Conservation (phyloP, 2,113 vertebrate species). For the Chloropsis hardwickii region DNA sequence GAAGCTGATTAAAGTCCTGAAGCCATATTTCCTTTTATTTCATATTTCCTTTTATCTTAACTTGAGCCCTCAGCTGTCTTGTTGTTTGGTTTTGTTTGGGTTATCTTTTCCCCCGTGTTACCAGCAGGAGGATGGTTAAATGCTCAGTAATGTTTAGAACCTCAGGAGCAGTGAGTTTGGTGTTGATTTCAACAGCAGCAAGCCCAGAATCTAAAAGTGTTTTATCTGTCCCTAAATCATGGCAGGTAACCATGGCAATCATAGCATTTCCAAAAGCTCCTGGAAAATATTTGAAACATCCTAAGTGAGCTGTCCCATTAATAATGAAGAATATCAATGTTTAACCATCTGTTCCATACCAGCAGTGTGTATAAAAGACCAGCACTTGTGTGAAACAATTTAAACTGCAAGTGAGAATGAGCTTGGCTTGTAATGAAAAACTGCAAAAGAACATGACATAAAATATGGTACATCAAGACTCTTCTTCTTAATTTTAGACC, state of each 20-base stretch:
- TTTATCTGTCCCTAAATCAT: background rate
- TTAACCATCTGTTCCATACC: constrained; percentile 28
- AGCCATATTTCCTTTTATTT: background rate
- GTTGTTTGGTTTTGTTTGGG: background rate
- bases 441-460: background rate
- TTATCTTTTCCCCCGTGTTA: background rate
- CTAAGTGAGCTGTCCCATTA: background rate
- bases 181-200: background rate
- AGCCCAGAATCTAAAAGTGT: background rate
- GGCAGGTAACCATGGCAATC: constrained; percentile 17
- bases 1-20: background rate
- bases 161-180: background rate
- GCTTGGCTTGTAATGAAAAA: background rate
- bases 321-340: background rate
- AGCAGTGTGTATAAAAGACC: background rate
- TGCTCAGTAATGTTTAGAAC: background rate
- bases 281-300: background rate
- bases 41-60: background rate
- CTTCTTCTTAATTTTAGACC: background rate
- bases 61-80: background rate
- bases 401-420: background rate
- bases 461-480: background rate
- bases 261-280: background rate
- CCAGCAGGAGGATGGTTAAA: background rate
- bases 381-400: background rate